Percentiles rank a stretch among this genome's conserved stretches.
Evolutionary conservation across 2,888 invertebrate species (phyloP).

Genomic region (Oxystoma pomonae): DNA sequence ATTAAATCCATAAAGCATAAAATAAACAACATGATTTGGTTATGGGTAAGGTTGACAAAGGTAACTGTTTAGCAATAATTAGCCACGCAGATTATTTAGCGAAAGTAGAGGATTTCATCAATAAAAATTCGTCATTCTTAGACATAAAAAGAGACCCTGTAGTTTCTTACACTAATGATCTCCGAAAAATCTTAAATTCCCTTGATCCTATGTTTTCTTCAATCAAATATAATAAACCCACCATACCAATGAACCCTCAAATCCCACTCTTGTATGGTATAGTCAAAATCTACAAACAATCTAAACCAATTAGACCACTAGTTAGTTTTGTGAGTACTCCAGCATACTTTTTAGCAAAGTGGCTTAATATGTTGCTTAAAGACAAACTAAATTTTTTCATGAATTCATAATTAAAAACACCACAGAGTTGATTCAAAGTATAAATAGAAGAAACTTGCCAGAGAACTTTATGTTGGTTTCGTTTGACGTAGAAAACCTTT

Average conservation of each 20-base stretch:
- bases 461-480: neutral
- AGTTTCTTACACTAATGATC: neutral
- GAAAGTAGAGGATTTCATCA: neutral
- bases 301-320: neutral
- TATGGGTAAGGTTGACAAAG: too few relatives aligned
- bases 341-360: neutral
- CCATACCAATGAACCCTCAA: neutral
- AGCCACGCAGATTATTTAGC: neutral
- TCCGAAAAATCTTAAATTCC: neutral
- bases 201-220: neutral
- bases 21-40: too few relatives aligned
- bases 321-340: neutral
- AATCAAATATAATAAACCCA: neutral
- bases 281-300: neutral
- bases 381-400: neutral
- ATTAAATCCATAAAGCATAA: too few relatives aligned
- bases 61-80: neutral
- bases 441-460: neutral
- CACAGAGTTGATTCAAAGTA: neutral
- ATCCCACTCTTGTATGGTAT: neutral
- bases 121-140: neutral
- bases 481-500: neutral
- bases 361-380: neutral
- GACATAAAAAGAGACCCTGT: neutral
- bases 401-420: neutral